A percentile compares a stretch with the other conserved stretches of the same genome.
These are phyloP conservation scores for Gastrophryne carolinensis DNA, from an alignment of 2,797 vertebrate species.

Conservation along the genomic window DNA sequence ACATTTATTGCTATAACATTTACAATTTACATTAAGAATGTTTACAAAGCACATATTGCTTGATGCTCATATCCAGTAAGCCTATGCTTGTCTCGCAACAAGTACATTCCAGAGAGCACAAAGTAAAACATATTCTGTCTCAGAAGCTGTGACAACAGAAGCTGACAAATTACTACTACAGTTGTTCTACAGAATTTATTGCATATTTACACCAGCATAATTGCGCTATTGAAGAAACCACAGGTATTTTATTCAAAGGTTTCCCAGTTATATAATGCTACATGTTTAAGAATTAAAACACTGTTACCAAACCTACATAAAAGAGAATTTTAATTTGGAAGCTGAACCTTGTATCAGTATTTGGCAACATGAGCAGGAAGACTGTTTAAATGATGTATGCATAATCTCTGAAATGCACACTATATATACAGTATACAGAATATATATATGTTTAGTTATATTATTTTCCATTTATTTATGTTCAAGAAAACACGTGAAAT, in stretches of 20 bases:
- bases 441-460: no score
- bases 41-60: slow-evolving; percentile 58
- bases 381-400: slow-evolving; percentile 20
- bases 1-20: slow-evolving; percentile 67
- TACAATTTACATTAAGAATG: slow-evolving; percentile 54
- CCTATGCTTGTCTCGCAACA: slow-evolving; percentile 32
- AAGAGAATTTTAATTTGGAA: slow-evolving; percentile 1
- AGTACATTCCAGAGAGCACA: slow-evolving; percentile 37
- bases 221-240: neutral
- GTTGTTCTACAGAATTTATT: slow-evolving; percentile 3
- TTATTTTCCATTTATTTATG: no score
- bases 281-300: neutral
- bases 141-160: slow-evolving; percentile 23
- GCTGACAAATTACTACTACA: slow-evolving; percentile 1
- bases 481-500: slow-evolving; percentile 39
- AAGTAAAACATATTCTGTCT: slow-evolving; percentile 32
- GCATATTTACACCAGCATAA: slow-evolving; percentile 15
- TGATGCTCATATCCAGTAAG: slow-evolving; percentile 59
- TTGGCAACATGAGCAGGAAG: slow-evolving; percentile 34
- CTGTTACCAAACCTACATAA: neutral
- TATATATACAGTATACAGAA: no score
- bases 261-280: slow-evolving; percentile 1
- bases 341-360: slow-evolving; percentile 20
- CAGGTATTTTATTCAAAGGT: neutral
- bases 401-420: slow-evolving; percentile 21